These are phyloP conservation scores for Carollia perspicillata DNA, from an alignment of 2,113 vertebrate species.

Conservation along the genomic window DNA sequence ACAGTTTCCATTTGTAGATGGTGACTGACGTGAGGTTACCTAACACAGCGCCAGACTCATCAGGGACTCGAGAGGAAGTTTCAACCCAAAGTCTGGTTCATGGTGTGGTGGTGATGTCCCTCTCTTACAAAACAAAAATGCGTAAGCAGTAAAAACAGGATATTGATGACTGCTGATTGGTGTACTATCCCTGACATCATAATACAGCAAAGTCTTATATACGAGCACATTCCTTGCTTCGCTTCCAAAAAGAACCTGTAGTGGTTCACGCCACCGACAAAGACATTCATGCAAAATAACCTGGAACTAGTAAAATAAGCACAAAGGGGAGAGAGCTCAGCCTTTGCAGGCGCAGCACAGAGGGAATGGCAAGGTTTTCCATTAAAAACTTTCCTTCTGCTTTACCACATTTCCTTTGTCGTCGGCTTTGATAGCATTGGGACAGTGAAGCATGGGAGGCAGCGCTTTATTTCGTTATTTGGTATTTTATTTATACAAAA, in stretches of 20 bases:
- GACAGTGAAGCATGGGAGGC: neutral
- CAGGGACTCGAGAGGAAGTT: neutral
- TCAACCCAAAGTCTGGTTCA: neutral
- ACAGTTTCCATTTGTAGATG: neutral
- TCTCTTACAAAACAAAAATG: neutral
- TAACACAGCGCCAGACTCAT: neutral
- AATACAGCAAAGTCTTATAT: neutral
- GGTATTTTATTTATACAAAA: slow-evolving; percentile 1
- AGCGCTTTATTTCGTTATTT: neutral
- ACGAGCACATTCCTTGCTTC: neutral
- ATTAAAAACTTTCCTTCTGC: neutral
- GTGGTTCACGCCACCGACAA: neutral
- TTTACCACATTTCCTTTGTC: neutral
- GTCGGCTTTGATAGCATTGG: neutral
- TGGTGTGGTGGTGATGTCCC: neutral
- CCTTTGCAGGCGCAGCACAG: neutral
- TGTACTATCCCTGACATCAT: neutral
- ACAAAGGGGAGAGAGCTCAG: neutral
- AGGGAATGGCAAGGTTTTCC: neutral
- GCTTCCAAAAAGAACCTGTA: neutral
- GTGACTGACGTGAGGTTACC: neutral
- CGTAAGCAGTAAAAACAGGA: neutral
- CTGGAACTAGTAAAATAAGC: neutral
- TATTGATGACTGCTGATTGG: neutral
- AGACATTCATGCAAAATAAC: neutral